Evolutionary conservation across 2,888 invertebrate genomes (phyloP), one percentile per base, ranked within the genome.

Genomic region (Xestoiulus laeticollis): DNA sequence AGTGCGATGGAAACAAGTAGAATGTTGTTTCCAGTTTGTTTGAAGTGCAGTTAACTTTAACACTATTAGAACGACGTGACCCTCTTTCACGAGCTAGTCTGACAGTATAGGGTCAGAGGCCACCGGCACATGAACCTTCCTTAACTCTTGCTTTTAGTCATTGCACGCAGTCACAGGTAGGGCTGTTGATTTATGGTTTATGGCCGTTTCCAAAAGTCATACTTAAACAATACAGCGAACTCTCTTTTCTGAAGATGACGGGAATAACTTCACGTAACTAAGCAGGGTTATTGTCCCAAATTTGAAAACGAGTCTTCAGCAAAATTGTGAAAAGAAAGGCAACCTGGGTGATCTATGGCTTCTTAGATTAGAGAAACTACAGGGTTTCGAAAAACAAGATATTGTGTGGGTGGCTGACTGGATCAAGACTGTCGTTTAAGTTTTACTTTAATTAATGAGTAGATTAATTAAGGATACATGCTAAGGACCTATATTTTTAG

Each of bases 121-220:
- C 78, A 78, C 78, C 78, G 78, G 78, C 78, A 78, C 78, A 78
- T 30, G 78, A 78, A 30, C 78, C 78, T 78, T 78, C 78, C 78
- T 59, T 78, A 78, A 48, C 78, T 78, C 30, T 78, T 78, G 78
- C 78, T 78, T 78, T 78, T 78, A 78, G 78, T 78, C 78, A 78
- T 78, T 78, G 78, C 78, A 78, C 78, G 26, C 1, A 30, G 78
- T 78, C 78, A 12, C 78, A 78, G 78, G 78, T 78, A 78, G 78
- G 78, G 78, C 78, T 30, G 78, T 78, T 78, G 78, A 78, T 78
- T 78, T 78, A 78, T 78, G 78, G 78, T 78, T 78, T 78, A 78
- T 78, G 78, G 78, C 78, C 1, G 78, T 78, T 78, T 78, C 78
- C 14, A 78, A 78, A 78, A 78, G 78, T 78, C 78, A 78, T 78